Evolutionary conservation across 1,140 invertebrate species (phyloP), one percentile per base, ranked within the genome.

Genomic region (Centruroides sculpturatus): DNA sequence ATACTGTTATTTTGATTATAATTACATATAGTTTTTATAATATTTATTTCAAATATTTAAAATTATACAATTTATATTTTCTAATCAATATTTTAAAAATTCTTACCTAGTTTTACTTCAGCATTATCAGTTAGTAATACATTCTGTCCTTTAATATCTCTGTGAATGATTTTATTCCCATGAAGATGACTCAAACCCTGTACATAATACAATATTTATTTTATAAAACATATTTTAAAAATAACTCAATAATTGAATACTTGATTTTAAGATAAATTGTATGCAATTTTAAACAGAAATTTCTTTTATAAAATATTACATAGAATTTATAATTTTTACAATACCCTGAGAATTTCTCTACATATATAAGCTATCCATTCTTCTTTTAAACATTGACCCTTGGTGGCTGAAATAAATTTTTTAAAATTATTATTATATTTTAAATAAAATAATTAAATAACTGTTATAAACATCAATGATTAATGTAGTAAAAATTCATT

Each of bases 281-380:
- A n/a, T 4, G 10, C 9, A 56, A 11, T 41, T 23, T 36, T 4
- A 23, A 56, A 56, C 8, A 56, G 3, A 59, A 56, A 35, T 47
- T 10, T 34, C 53, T 9, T 46, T 11, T 59, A 66, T 64, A 66
- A 72, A 71, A 62, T 12, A 56, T 8, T 51, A 47, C 5, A 41
- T 41, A 41, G 0, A 41, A 41, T 41, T 41, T 41, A 5, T 41
- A 41, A 41, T 41, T 6, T 23, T 35, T 48, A 48, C 13, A 51
- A 60, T 57, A 73, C 72, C 64, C 74, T 82, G 56, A 97, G 79
- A 66, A 98, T 98, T 78, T 99, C 97, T 65, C 94, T 81, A 73
- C 92, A 98, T 67, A 99, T 95, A 74, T 99, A 99, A 51, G 97
- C 94, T 72, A 99, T 99, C 95, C 97, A 99, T 78, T 99, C 97